phyloP scores from a whole-genome alignment of 2,888 invertebrate species.

The Stictocephala bisonia region DNA sequence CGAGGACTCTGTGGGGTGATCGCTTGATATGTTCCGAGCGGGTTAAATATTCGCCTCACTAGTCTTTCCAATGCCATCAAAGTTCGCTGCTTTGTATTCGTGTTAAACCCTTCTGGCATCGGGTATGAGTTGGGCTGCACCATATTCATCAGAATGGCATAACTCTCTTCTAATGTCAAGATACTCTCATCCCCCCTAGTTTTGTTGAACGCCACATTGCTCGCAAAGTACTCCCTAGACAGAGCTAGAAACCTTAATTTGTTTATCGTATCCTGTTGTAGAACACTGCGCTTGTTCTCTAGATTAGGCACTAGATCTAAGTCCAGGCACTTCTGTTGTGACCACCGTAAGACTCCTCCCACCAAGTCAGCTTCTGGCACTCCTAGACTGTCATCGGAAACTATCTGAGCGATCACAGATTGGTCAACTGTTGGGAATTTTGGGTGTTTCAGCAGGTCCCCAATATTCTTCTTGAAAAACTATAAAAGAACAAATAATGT shows the following conservation, averaged over 20 bases:
- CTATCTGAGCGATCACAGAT: slow-evolving; percentile 27
- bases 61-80: slow-evolving; percentile 14
- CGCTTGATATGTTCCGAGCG: slow-evolving; percentile 8
- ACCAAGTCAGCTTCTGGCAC: slow-evolving; percentile 40
- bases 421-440: slow-evolving; percentile 42
- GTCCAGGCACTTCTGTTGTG: slow-evolving; percentile 31
- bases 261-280: slow-evolving; percentile 4
- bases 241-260: slow-evolving; percentile 42
- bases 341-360: slow-evolving; percentile 36
- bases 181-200: slow-evolving; percentile 42
- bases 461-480: slow-evolving; percentile 45
- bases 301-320: slow-evolving; percentile 32
- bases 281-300: slow-evolving; percentile 41
- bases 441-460: slow-evolving; percentile 42
- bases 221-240: slow-evolving; percentile 26
- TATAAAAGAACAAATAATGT: neutral
- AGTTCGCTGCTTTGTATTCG: slow-evolving; percentile 14
- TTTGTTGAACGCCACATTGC: slow-evolving; percentile 34
- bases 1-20: neutral
- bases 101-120: slow-evolving; percentile 40
- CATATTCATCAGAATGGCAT: slow-evolving; percentile 43
- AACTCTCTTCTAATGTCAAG: slow-evolving; percentile 45
- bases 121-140: slow-evolving; percentile 40
- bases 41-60: slow-evolving; percentile 13
- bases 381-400: slow-evolving; percentile 41